Percentiles rank a stretch among this genome's conserved stretches.
Evolutionary conservation across 2,113 vertebrate genomes (phyloP).

Genomic region (Dascyllus trimaculatus): DNA sequence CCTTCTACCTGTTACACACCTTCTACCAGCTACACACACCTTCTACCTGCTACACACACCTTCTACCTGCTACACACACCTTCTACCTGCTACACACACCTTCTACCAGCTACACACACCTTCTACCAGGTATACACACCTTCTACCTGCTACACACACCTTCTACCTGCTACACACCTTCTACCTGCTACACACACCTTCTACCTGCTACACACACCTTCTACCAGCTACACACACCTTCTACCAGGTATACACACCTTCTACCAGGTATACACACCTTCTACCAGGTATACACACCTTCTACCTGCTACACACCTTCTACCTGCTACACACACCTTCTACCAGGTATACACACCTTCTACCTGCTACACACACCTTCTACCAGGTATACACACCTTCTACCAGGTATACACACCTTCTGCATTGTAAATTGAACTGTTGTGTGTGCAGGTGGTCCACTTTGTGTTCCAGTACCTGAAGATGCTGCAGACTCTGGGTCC

Average conservation of each 20-base stretch:
- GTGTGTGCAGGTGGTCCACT: slow-evolving; percentile 88
- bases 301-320: too few relatives aligned
- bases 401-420: too few relatives aligned
- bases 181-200: slow-evolving; percentile 94
- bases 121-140: slow-evolving; percentile 95
- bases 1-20: slow-evolving; percentile 77
- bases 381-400: too few relatives aligned
- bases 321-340: too few relatives aligned
- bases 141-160: slow-evolving; percentile 89
- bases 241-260: background rate
- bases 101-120: slow-evolving; percentile 90
- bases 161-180: slow-evolving; percentile 84
- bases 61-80: slow-evolving; percentile 94
- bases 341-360: too few relatives aligned
- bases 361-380: too few relatives aligned
- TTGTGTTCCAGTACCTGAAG: slow-evolving; percentile 97
- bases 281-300: too few relatives aligned
- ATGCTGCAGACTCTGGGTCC: slow-evolving; percentile 94
- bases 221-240: background rate
- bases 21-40: slow-evolving; percentile 89
- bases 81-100: slow-evolving; percentile 89
- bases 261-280: too few relatives aligned
- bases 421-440: background rate
- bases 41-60: slow-evolving; percentile 77
- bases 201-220: slow-evolving; percentile 87